These are phyloP conservation scores for Lophochroa leadbeateri DNA, from an alignment of 2,113 vertebrate species.

Conservation along the genomic window DNA sequence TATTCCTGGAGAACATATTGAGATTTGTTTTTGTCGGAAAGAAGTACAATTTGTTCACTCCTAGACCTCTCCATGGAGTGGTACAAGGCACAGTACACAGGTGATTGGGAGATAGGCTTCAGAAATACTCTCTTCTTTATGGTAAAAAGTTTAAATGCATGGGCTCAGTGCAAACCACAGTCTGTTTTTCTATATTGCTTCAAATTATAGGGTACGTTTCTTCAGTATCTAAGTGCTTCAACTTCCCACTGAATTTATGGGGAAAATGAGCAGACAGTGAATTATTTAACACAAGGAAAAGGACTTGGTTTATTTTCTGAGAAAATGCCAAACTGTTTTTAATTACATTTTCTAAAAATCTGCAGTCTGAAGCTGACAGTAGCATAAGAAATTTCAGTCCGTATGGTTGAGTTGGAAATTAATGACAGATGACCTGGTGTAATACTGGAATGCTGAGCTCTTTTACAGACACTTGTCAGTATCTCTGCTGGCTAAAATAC, in stretches of 20 bases:
- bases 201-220: neutral
- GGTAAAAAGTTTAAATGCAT: neutral
- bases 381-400: neutral
- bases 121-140: neutral
- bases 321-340: neutral
- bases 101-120: neutral
- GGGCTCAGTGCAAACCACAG: neutral
- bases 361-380: neutral
- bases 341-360: neutral
- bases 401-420: neutral
- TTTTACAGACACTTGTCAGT: neutral
- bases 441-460: neutral
- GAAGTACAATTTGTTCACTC: neutral
- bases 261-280: neutral
- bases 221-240: neutral
- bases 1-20: neutral
- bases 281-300: neutral
- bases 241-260: neutral
- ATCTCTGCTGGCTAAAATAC: neutral
- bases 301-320: neutral
- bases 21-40: neutral
- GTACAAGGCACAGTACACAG: rapidly evolving
- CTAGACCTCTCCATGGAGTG: neutral
- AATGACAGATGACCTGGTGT: neutral
- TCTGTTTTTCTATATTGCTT: neutral